phyloP scores from a whole-genome alignment of 2,797 vertebrate species.

The Pelochelys cantorii region DNA sequence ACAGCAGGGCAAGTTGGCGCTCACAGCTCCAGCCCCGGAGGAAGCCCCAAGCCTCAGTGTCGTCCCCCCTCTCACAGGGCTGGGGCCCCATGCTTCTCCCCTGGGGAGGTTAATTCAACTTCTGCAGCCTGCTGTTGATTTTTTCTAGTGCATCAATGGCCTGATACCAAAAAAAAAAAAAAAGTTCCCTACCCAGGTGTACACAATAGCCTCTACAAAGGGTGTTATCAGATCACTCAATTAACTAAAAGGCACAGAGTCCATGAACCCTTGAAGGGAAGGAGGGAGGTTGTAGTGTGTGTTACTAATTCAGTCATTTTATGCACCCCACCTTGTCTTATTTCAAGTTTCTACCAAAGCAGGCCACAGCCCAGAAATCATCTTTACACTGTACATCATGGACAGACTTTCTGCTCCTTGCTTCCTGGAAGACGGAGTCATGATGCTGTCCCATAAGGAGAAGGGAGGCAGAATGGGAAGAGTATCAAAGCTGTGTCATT shows the following conservation, averaged over 20 bases:
- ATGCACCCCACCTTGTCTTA: background rate
- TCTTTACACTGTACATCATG: no score
- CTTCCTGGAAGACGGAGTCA: rapidly evolving
- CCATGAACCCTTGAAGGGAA: background rate
- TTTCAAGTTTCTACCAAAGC: background rate
- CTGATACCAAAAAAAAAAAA: no score
- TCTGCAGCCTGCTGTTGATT: no score
- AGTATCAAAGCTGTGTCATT: background rate
- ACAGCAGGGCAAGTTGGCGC: no score
- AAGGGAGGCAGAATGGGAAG: background rate
- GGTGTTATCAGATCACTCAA: background rate
- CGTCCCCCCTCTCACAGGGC: no score
- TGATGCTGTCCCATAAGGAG: background rate
- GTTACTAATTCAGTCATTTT: rapidly evolving
- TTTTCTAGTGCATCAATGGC: no score
- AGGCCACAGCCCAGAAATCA: background rate
- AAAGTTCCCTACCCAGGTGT: no score
- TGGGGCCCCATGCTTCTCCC: no score
- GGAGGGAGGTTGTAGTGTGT: background rate
- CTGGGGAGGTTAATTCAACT: no score
- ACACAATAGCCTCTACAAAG: background rate
- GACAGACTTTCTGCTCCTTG: rapidly evolving
- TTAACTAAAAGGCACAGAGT: background rate
- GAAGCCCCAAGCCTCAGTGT: no score
- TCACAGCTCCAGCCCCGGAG: no score